Conservation (phyloP, 1,140 invertebrate genomes). For the Brachionus calyciflorus region DNA sequence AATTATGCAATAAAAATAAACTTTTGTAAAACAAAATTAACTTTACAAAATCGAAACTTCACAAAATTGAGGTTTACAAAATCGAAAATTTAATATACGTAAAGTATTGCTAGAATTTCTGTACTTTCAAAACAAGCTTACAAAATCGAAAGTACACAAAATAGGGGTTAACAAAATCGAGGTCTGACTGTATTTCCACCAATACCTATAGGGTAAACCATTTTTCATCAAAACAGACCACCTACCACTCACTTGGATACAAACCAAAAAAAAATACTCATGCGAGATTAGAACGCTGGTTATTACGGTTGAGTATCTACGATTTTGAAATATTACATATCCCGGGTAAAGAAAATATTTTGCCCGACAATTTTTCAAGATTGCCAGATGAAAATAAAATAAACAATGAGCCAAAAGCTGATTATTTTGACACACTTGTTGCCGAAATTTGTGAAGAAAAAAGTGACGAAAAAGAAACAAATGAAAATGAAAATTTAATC, state of each 20-base stretch:
- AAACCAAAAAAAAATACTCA: conserved; percentile 48
- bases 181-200: conserved; percentile 59
- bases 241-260: conserved; percentile 59
- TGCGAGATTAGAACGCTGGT: not conserved
- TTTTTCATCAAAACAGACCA: conserved; percentile 63
- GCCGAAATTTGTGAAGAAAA: not conserved
- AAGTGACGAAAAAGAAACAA: not conserved
- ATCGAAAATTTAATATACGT: too few relatives aligned
- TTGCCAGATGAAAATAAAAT: not conserved
- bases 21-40: too few relatives aligned
- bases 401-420: conserved; percentile 38
- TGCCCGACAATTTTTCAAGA: conserved; percentile 48
- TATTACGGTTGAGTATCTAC: not conserved
- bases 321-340: not conserved
- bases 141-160: too few relatives aligned
- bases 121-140: too few relatives aligned
- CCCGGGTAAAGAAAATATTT: not conserved
- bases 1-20: too few relatives aligned
- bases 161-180: too few relatives aligned
- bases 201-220: conserved; percentile 58
- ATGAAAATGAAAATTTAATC: not conserved
- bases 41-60: too few relatives aligned
- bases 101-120: too few relatives aligned
- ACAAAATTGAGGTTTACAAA: too few relatives aligned
- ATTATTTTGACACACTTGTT: conserved; percentile 33